A percentile compares a stretch with the other conserved stretches of the same genome.
These are phyloP conservation scores for Characodon lateralis DNA, from an alignment of 2,797 vertebrate species.

Conservation along the genomic window DNA sequence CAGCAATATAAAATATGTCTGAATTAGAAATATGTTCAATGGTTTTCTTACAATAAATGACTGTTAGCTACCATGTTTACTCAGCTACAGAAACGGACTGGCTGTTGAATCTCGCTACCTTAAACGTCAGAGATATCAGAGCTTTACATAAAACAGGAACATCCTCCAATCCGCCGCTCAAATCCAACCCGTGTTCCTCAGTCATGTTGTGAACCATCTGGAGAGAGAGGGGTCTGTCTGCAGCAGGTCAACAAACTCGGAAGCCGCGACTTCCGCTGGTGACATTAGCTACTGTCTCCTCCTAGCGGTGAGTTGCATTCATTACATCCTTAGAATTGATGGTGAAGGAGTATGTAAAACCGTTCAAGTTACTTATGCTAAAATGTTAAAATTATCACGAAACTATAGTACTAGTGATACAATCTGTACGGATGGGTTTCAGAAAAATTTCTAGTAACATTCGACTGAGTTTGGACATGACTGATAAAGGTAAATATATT, in stretches of 20 bases:
- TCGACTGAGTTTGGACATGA: too few species aligned
- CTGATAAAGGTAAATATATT: too few species aligned
- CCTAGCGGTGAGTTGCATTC: rapidly evolving
- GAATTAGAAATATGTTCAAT: not conserved
- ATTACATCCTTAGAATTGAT: not conserved
- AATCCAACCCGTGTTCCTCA: conserved; percentile 37
- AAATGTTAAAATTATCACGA: too few species aligned
- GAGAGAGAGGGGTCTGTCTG: not conserved
- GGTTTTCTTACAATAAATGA: not conserved
- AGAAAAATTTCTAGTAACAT: too few species aligned
- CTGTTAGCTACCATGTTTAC: too few species aligned
- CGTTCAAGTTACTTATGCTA: too few species aligned
- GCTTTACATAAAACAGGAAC: conserved; percentile 65
- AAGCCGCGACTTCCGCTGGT: conserved; percentile 34
- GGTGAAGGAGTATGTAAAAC: not conserved
- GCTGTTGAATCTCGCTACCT: conserved; percentile 61
- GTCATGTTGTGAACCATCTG: not conserved
- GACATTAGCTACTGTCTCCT: not conserved
- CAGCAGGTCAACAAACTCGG: conserved; percentile 9
- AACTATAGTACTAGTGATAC: too few species aligned
- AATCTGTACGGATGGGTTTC: too few species aligned
- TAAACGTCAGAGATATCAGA: conserved; percentile 56
- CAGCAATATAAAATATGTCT: too few species aligned
- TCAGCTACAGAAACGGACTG: not conserved
- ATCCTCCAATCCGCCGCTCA: conserved; percentile 72